Percentiles rank a stretch among this genome's conserved stretches.
These are phyloP conservation scores for Octopus bimaculoides DNA, from an alignment of 1,140 invertebrate genomes.

Conservation along the genomic window DNA sequence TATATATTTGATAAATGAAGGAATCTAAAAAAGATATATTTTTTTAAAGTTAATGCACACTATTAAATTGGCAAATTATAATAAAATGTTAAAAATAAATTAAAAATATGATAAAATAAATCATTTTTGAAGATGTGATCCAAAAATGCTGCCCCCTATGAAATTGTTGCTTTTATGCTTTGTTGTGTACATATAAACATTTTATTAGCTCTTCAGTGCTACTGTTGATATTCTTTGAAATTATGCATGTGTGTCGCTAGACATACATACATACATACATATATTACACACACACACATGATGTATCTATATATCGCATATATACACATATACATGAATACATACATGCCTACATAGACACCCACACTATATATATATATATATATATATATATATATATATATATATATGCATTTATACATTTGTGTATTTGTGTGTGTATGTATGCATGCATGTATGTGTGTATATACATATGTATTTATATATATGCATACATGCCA, in stretches of 20 bases:
- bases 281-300: no score
- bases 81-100: neutral
- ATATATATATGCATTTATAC: no score
- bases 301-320: no score
- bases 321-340: no score
- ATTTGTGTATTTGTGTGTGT: no score
- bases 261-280: no score
- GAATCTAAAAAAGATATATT: neutral
- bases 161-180: constrained; percentile 4
- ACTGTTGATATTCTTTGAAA: constrained; percentile 5
- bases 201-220: constrained; percentile 5
- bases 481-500: no score
- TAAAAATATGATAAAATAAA: neutral
- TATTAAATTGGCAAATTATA: neutral
- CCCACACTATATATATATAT: neutral
- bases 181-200: constrained; percentile 16
- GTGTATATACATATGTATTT: no score
- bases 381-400: neutral
- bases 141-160: neutral
- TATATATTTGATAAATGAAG: no score
- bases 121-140: neutral
- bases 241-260: neutral
- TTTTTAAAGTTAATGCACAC: neutral
- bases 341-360: neutral
- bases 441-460: no score